A percentile compares a stretch with the other conserved stretches of the same genome.
Conservation (phyloP, 2,888 invertebrate species). For the Phragmatobia fuliginosa region DNA sequence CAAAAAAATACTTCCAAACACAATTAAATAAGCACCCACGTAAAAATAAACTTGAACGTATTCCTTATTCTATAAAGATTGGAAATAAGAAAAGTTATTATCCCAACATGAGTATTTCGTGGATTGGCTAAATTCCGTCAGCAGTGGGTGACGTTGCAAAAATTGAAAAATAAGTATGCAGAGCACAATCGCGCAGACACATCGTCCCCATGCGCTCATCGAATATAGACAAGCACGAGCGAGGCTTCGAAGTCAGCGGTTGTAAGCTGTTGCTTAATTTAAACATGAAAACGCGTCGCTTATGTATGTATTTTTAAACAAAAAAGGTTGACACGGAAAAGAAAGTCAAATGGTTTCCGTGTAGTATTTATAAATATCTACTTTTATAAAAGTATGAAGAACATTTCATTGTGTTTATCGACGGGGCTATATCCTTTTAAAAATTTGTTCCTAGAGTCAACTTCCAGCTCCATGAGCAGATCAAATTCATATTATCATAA, state of each 20-base stretch:
- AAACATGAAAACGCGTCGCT: not conserved
- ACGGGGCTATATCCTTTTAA: too few species aligned
- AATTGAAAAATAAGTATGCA: constrained; percentile 79
- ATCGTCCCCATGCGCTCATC: constrained; percentile 46
- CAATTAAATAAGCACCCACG: constrained; percentile 33
- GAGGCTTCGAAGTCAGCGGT: constrained; percentile 27
- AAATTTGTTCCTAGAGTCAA: too few species aligned
- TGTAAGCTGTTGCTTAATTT: constrained; percentile 1
- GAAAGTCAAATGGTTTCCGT: not conserved
- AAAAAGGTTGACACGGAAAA: not conserved
- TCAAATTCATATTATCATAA: too few species aligned
- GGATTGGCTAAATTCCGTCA: constrained; percentile 57
- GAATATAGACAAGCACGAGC: constrained; percentile 49
- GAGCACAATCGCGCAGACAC: constrained; percentile 55
- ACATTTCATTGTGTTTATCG: too few species aligned
- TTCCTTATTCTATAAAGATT: constrained; percentile 38
- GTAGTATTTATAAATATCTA: not conserved
- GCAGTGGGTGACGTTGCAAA: constrained; percentile 53
- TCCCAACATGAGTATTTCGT: constrained; percentile 45
- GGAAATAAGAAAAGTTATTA: constrained; percentile 46
- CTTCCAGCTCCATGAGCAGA: too few species aligned
- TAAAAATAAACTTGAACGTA: constrained; percentile 26
- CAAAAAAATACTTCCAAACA: not conserved
- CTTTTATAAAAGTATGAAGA: not conserved
- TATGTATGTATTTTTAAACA: not conserved